Conservation (phyloP, 23 tunicate genomes). For the Diplosoma virens region DNA sequence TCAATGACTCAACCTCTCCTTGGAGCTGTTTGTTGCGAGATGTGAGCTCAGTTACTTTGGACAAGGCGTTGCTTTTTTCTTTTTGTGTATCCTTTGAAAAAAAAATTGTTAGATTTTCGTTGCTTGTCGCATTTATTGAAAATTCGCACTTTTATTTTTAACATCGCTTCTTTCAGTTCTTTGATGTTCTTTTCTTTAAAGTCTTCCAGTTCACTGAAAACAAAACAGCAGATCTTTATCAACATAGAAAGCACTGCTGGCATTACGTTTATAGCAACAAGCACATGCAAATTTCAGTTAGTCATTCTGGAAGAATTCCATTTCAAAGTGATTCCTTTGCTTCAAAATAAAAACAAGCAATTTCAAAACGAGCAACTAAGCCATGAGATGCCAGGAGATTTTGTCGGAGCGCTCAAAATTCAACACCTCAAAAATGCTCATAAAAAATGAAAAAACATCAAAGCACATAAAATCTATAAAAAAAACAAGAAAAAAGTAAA, state of each 20-base stretch:
- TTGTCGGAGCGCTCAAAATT: neutral
- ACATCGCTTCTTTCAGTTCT: slow-evolving; percentile 52
- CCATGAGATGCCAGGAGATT: neutral
- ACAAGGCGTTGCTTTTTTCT: slow-evolving; percentile 35
- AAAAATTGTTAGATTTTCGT: too few species aligned
- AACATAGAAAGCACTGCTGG: too few species aligned
- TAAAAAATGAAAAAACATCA: neutral
- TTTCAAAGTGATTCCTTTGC: too few species aligned
- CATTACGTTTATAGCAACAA: too few species aligned
- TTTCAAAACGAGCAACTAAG: too few species aligned
- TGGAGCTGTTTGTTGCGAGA: slow-evolving; percentile 32
- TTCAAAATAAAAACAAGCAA: too few species aligned
- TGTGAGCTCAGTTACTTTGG: slow-evolving; percentile 14
- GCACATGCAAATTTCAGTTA: too few species aligned
- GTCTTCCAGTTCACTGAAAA: slow-evolving; percentile 59
- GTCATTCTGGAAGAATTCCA: too few species aligned
- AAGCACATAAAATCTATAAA: neutral
- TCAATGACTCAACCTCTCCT: slow-evolving; percentile 47
- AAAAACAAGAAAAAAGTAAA: too few species aligned
- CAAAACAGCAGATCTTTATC: too few species aligned
- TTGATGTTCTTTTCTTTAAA: slow-evolving; percentile 38
- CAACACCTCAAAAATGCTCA: neutral
- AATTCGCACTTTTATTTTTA: slow-evolving; percentile 47
- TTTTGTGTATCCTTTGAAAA: slow-evolving; percentile 42
- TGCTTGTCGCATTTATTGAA: neutral